phyloP scores from a whole-genome alignment of 1,140 invertebrate species.

The Metopolophium dirhodum region DNA sequence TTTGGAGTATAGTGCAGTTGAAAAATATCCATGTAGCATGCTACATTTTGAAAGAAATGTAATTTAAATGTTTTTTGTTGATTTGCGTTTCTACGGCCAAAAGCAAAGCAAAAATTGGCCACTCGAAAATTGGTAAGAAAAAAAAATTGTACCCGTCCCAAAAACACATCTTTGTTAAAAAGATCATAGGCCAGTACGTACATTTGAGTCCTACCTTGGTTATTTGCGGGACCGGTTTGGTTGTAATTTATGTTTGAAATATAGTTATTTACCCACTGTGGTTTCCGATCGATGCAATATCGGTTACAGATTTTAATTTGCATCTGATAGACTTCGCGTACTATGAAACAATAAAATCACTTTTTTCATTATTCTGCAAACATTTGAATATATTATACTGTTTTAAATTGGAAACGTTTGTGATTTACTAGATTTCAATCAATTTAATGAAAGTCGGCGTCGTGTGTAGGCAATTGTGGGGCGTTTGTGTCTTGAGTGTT shows the following conservation, averaged over 20 bases:
- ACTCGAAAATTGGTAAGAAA: too few relatives aligned
- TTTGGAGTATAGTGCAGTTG: too few relatives aligned
- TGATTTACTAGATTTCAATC: slow-evolving; percentile 34
- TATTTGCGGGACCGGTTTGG: too few relatives aligned
- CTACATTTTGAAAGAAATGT: too few relatives aligned
- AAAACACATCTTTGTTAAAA: too few relatives aligned
- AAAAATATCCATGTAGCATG: too few relatives aligned
- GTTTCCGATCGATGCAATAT: not conserved
- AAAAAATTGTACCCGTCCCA: too few relatives aligned
- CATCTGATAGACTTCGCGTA: not conserved
- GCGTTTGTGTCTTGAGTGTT: slow-evolving; percentile 5
- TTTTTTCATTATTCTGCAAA: not conserved
- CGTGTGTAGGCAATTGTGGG: slow-evolving; percentile 23
- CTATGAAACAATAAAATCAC: not conserved
- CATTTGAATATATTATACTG: slow-evolving; percentile 7
- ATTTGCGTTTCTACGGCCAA: too few relatives aligned
- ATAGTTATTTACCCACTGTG: not conserved
- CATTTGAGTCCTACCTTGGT: too few relatives aligned
- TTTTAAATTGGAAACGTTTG: slow-evolving; percentile 40
- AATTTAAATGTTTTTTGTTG: too few relatives aligned
- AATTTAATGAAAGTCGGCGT: slow-evolving; percentile 23
- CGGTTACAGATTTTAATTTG: slow-evolving; percentile 4
- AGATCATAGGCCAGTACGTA: too few relatives aligned
- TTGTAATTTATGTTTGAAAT: not conserved
- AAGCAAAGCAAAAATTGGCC: too few relatives aligned